Conservation (phyloP, 2,113 vertebrate species). For the Myanophis thanlyinensis region DNA sequence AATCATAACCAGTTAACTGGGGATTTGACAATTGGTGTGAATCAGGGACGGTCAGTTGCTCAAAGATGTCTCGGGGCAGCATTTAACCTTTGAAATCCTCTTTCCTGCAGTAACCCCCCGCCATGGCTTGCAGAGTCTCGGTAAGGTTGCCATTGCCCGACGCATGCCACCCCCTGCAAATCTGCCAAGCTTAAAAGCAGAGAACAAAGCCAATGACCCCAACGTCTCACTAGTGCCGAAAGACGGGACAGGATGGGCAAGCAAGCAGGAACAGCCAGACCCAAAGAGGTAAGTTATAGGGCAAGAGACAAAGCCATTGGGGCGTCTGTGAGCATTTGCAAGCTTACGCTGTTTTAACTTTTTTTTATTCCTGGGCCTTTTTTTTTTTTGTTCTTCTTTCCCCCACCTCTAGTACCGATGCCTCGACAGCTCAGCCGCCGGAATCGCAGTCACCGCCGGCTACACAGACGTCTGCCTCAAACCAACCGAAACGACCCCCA, state of each 20-base stretch:
- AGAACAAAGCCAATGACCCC: constrained; percentile 97
- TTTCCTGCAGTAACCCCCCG: constrained; percentile 82
- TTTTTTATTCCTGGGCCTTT: background rate
- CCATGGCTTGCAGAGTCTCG: constrained; percentile 97
- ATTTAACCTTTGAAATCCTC: constrained; percentile 1
- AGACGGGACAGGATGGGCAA: constrained; percentile 99
- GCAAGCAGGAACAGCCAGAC: constrained; percentile 94
- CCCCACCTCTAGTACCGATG: constrained; percentile 88
- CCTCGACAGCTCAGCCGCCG: constrained; percentile 88
- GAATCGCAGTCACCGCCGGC: constrained; percentile 91
- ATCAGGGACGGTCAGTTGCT: accelerated
- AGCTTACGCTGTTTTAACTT: no score
- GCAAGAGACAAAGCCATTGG: no score
- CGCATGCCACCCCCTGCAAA: constrained; percentile 95
- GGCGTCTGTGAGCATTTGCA: background rate
- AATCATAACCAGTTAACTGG: no score
- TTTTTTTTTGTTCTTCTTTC: no score
- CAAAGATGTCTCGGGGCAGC: background rate
- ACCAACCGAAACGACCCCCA: constrained; percentile 86
- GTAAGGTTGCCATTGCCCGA: constrained; percentile 94
- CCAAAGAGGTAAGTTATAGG: constrained; percentile 87
- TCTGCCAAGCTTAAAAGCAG: constrained; percentile 95
- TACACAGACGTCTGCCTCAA: constrained; percentile 89
- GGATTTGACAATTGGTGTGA: background rate
- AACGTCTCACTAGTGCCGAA: constrained; percentile 93